Percentiles rank a stretch among this genome's conserved stretches.
phyloP scores from a whole-genome alignment of 2,888 invertebrate genomes.

The Halictus quadricinctus region DNA sequence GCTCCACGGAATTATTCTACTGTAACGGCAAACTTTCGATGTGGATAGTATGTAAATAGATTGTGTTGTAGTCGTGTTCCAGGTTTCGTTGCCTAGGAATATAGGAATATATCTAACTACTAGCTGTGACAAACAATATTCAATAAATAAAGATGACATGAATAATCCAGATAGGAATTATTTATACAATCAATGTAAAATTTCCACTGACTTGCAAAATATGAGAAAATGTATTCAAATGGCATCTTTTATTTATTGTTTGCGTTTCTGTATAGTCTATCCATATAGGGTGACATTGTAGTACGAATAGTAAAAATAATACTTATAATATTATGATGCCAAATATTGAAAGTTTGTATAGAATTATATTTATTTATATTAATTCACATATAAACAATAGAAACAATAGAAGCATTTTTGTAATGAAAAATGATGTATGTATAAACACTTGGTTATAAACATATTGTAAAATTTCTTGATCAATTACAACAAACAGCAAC shows the following conservation, averaged over 20 bases:
- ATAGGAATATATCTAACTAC: not conserved
- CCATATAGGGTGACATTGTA: not conserved
- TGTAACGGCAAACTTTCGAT: conserved; percentile 35
- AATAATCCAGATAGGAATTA: not conserved
- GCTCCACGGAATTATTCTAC: conserved; percentile 34
- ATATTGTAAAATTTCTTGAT: not conserved
- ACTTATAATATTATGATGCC: not conserved
- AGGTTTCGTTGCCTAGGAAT: not conserved
- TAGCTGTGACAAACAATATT: not conserved
- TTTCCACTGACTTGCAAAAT: not conserved
- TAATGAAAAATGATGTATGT: not conserved
- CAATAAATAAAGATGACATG: not conserved
- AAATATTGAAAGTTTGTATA: not conserved
- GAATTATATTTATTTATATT: too few species aligned
- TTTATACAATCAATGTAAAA: not conserved
- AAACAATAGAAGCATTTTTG: too few species aligned
- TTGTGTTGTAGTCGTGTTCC: not conserved
- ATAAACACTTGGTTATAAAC: too few species aligned
- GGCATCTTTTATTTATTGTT: not conserved
- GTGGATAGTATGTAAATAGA: conserved; percentile 24
- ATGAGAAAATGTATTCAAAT: not conserved
- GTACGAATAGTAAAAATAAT: not conserved
- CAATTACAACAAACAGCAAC: not conserved
- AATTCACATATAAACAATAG: too few species aligned
- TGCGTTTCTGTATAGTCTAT: not conserved